Evolutionary conservation across 2,797 vertebrate species (phyloP), one percentile per base, ranked within the genome.

Genomic region (Macroramphosus scolopax): DNA sequence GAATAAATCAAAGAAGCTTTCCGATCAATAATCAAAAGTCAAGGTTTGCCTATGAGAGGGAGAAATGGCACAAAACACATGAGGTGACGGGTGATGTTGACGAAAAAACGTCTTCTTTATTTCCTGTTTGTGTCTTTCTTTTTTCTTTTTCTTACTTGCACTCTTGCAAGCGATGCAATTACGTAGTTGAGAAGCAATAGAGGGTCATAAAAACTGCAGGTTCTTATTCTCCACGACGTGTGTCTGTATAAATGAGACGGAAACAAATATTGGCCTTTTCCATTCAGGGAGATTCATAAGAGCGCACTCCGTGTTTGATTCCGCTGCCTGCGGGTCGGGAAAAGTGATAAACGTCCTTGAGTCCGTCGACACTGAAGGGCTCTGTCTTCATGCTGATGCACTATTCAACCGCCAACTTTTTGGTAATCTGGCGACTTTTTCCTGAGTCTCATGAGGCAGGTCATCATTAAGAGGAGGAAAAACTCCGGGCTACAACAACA

Each of bases 41-140:
- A 45, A 22, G 9, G 20, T 38, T 38, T 37, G 17, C 8, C 15
- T 2, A 6, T 17, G n/a, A 48, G 5, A 62, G 44, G 54, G 30
- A 39, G 8, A 26, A 30, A 51, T 25, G 26, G 9, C 28, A 67
- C 10, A 32, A 54, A 31, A 58, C 32, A 49, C 38, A 77, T 67
- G 44, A 56, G 82, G 89, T 89, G 85, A 88, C 82, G 87, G 88
- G 88, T 85, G 72, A 71, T n/a, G 43, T 15, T 75, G 47, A n/a
- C n/a, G n/a, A n/a, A n/a, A n/a, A n/a, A 49, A 35, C 39, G 65
- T 45, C 40, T 45, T 77, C 2, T 8, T 56, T 12, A 12, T 36
- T 32, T 51, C 54, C 18, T 17, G 37, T 31, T 25, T 36, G 16
- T 14, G 4, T 32, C 44, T 38, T 54, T 5, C 8, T 24, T 26